These are phyloP conservation scores for Sanderia malayensis DNA, from an alignment of 30 jellyfish, hydroid and myxozoan species.

Conservation along the genomic window DNA sequence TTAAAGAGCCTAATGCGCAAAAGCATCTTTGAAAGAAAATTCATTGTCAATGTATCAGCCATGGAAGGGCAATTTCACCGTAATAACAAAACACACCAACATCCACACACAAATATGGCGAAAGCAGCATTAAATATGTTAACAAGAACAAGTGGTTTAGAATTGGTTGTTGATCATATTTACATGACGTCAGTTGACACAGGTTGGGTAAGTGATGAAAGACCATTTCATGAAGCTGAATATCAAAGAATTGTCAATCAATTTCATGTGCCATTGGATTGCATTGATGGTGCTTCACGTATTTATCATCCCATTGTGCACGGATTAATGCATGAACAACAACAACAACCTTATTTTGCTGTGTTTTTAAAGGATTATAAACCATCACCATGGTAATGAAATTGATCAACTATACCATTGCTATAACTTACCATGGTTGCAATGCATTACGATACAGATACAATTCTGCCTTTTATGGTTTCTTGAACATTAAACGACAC, in stretches of 20 bases:
- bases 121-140: conserved; percentile 63
- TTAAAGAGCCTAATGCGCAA: conserved; percentile 12
- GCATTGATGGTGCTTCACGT: conserved; percentile 65
- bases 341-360: conserved; percentile 42
- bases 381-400: conserved; percentile 46
- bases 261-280: conserved; percentile 25
- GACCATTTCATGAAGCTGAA: conserved; percentile 35
- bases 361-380: conserved; percentile 48
- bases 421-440: too few species aligned
- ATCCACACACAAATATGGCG: conserved; percentile 68
- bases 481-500: too few species aligned
- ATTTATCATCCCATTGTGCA: conserved; percentile 52
- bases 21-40: conserved; percentile 22
- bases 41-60: conserved; percentile 59
- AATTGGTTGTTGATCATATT: conserved; percentile 7
- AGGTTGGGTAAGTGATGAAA: conserved; percentile 63
- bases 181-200: conserved; percentile 65
- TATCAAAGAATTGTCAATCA: conserved; percentile 19
- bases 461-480: too few species aligned
- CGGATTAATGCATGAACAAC: conserved; percentile 9
- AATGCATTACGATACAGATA: too few species aligned
- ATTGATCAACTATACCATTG: too few species aligned
- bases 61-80: conserved; percentile 65
- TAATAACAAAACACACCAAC: not conserved
- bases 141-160: conserved; percentile 62